Percentiles rank a stretch among this genome's conserved stretches.
Evolutionary conservation across 2,113 vertebrate genomes (phyloP).

Genomic region (Desmodus rotundus): DNA sequence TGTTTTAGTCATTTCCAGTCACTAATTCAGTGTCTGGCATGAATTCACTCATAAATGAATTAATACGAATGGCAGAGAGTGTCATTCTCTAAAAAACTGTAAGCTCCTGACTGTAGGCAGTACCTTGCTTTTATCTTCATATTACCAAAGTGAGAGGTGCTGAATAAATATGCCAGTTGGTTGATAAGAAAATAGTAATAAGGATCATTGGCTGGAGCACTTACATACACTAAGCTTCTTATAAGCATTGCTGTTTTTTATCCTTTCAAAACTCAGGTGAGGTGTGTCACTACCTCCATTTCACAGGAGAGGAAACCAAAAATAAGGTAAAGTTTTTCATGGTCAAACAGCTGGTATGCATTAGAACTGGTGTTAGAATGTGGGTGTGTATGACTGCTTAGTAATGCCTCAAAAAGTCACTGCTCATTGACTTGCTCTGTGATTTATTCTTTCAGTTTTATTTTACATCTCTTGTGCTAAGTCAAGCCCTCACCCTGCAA

Average conservation of each 20-base stretch:
- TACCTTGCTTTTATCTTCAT: neutral
- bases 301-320: neutral
- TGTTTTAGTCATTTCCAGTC: neutral
- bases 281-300: neutral
- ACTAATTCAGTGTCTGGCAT: neutral
- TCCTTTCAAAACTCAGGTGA: neutral
- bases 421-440: neutral
- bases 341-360: neutral
- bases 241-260: neutral
- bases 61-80: neutral
- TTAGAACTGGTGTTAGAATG: neutral
- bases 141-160: neutral
- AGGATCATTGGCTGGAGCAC: neutral
- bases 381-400: neutral
- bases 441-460: neutral
- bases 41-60: neutral
- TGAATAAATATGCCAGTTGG: neutral
- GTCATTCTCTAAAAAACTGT: neutral
- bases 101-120: neutral
- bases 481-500: neutral
- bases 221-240: neutral
- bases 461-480: neutral
- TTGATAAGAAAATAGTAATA: neutral
- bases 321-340: neutral
- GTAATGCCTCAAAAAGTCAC: neutral